Evolutionary conservation across 2,888 invertebrate species (phyloP).

Genomic region (Orchestes rusci): DNA sequence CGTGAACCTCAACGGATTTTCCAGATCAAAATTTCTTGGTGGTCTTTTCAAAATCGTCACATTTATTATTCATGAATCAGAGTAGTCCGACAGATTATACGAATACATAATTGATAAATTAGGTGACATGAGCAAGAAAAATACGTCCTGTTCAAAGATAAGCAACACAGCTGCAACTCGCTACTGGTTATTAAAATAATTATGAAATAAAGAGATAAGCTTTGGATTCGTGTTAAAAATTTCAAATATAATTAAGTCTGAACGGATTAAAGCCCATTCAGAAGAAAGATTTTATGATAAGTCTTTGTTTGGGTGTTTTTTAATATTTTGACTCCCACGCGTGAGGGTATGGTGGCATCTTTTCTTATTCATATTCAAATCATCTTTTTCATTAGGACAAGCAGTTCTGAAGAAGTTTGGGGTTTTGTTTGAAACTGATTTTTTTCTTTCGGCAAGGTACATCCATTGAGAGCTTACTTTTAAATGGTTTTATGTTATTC

Average conservation of each 20-base stretch:
- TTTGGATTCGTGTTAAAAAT: constrained; percentile 19
- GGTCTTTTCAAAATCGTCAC: too few species aligned
- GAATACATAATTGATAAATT: constrained; percentile 45
- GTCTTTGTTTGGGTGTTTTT: constrained; percentile 14
- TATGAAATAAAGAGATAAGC: constrained; percentile 17
- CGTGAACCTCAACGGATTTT: too few species aligned
- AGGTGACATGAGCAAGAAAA: constrained; percentile 34
- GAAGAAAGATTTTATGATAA: constrained; percentile 13
- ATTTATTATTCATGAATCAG: too few species aligned
- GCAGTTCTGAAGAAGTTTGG: not conserved
- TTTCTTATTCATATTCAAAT: constrained; percentile 5
- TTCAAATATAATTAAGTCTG: constrained; percentile 21
- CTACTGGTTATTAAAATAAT: constrained; percentile 23
- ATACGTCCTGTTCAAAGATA: constrained; percentile 20
- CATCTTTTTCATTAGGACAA: not conserved
- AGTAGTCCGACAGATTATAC: constrained; percentile 11
- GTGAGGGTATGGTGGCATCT: constrained; percentile 6
- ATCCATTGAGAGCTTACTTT: too few species aligned
- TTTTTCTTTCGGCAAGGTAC: too few species aligned
- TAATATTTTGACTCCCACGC: constrained; percentile 15
- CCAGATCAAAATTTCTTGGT: too few species aligned
- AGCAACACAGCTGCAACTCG: constrained; percentile 18
- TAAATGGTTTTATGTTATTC: too few species aligned
- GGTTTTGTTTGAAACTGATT: not conserved
- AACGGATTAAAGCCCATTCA: constrained; percentile 17